These are phyloP conservation scores for Mnemiopsis leidyi DNA, from an alignment of 37 sponge, comb jelly and placozoan species.

Conservation along the genomic window DNA sequence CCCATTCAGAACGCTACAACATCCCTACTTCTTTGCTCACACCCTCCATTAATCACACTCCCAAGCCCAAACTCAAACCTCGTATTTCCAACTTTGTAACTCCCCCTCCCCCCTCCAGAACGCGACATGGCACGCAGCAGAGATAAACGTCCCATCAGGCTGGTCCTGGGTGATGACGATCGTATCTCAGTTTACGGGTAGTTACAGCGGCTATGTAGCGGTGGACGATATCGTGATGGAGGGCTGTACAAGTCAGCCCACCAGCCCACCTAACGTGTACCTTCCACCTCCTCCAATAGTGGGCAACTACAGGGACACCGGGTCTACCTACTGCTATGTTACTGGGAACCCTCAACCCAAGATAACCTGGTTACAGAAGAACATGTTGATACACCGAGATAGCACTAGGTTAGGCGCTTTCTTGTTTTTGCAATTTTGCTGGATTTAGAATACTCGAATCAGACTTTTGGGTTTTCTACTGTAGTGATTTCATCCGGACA, in stretches of 20 bases:
- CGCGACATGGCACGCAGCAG: conserved; percentile 60
- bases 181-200: not conserved
- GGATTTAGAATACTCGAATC: too few species aligned
- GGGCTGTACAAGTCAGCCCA: not conserved
- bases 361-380: conserved; percentile 27
- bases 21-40: not conserved
- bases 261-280: not conserved
- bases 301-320: not conserved
- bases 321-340: not conserved
- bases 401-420: conserved; percentile 58
- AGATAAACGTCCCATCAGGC: conserved; percentile 1
- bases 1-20: too few species aligned
- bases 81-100: not conserved
- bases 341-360: conserved; percentile 42
- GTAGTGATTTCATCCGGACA: too few species aligned
- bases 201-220: conserved; percentile 34
- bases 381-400: conserved; percentile 40
- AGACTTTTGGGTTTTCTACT: too few species aligned
- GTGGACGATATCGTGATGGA: conserved; percentile 25
- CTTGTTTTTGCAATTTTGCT: too few species aligned
- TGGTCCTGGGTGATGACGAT: conserved; percentile 40
- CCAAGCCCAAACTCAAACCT: not conserved
- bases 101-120: not conserved
- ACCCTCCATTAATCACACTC: not conserved
- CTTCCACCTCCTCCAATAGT: conserved; percentile 15